These are phyloP conservation scores for Euglossa dilemma DNA, from an alignment of 1,140 invertebrate species.

Conservation along the genomic window DNA sequence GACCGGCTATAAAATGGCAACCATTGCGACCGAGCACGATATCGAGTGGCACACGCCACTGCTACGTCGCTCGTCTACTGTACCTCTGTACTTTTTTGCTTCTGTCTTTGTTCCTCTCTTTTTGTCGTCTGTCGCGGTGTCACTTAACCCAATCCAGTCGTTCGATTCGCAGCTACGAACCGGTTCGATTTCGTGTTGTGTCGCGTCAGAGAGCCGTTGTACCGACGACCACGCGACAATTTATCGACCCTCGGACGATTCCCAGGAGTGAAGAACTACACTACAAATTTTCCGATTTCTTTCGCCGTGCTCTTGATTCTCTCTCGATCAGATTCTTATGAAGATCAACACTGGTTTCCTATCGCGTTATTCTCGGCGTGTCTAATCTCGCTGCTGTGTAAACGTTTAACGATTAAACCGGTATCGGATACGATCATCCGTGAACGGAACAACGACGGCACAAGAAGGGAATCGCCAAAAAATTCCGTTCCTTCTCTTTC, in stretches of 20 bases:
- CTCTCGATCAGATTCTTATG: constrained; percentile 19
- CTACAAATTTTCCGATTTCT: constrained; percentile 12
- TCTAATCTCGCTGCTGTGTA: constrained; percentile 21
- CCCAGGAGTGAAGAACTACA: constrained; percentile 2
- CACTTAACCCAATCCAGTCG: constrained; percentile 12
- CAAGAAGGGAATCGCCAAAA: background rate
- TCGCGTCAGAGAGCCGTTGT: constrained; percentile 11
- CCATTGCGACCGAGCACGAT: constrained; percentile 45
- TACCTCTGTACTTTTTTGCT: constrained; percentile 24
- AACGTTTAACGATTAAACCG: constrained; percentile 37
- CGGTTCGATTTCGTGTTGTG: constrained; percentile 38
- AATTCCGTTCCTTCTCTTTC: constrained; percentile 1
- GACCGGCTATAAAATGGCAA: constrained; percentile 62
- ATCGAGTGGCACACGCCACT: constrained; percentile 45
- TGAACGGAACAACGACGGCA: background rate
- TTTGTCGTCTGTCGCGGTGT: constrained; percentile 7
- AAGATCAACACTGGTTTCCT: constrained; percentile 28
- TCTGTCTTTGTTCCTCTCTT: constrained; percentile 38
- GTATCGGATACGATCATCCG: constrained; percentile 16
- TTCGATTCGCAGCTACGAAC: constrained; percentile 36
- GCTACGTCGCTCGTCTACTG: constrained; percentile 26
- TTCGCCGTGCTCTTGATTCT: background rate
- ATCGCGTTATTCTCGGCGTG: constrained; percentile 20
- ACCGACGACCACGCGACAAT: constrained; percentile 45
- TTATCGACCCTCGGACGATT: constrained; percentile 34